These are phyloP conservation scores for Pteropus rufus DNA, from an alignment of 2,797 vertebrate genomes.

Conservation along the genomic window DNA sequence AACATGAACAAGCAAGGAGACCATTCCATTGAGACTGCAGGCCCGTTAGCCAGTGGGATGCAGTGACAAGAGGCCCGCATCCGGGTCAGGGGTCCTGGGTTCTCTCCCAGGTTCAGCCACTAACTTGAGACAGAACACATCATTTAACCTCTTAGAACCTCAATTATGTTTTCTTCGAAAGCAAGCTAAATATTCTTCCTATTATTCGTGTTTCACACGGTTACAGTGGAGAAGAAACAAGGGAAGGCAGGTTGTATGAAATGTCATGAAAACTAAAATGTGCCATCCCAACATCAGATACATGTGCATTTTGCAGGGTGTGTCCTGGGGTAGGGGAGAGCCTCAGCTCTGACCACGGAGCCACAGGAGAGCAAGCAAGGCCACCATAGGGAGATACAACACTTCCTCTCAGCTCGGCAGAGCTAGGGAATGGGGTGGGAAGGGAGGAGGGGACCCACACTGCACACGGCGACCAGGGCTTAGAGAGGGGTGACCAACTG, in stretches of 20 bases:
- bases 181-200: background rate
- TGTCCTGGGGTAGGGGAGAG: background rate
- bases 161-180: background rate
- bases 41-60: background rate
- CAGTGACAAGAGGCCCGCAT: background rate
- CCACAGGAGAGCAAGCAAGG: background rate
- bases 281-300: background rate
- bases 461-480: background rate
- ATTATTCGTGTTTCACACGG: background rate
- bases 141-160: background rate
- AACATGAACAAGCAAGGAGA: background rate
- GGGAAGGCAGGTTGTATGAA: background rate
- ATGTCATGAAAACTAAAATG: background rate
- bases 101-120: background rate
- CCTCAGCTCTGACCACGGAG: background rate
- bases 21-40: background rate
- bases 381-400: background rate
- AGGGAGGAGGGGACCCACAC: background rate
- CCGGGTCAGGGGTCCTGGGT: background rate
- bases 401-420: background rate
- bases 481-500: background rate
- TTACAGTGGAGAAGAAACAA: background rate
- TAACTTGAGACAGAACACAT: background rate
- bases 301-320: background rate
- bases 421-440: background rate